Evolutionary conservation across 2,888 invertebrate genomes (phyloP), one percentile per base, ranked within the genome.

Genomic region (Phragmatobia fuliginosa): DNA sequence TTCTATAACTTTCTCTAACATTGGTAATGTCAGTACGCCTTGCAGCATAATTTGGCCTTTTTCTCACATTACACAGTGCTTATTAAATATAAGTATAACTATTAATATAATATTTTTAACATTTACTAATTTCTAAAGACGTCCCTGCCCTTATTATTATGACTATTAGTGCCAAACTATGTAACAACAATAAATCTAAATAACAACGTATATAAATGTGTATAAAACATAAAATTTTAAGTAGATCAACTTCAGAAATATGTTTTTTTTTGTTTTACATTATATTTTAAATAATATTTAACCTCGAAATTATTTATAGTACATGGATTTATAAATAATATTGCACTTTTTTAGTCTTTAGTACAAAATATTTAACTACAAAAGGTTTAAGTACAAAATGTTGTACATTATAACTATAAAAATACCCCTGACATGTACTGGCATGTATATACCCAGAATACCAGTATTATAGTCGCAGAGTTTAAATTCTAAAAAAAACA

Each of bases 371-470:
- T 25, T 45, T 32, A 33, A 36, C n/a, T 16, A 16, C 25, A 28
- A 56, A 16, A 28, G 28, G 28, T 28, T 16, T 21, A 41, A 41
- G 18, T 41, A 45, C 6, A 56, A 16, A 56, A n/a, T n/a, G n/a
- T n/a, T 56, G 28, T 28, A 56, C n/a, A n/a, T n/a, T 52, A 52
- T 25, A 25, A 52, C 25, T 52, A 52, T 52, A 52, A 45, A 63
- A 32, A 45, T n/a, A 52, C 31, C n/a, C 11, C n/a, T 21, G n/a
- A 32, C 18, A 31, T n/a, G n/a, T n/a, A n/a, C n/a, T n/a, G 21
- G 58, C 8, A 28, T 36, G 10, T 3, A 25, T 25, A 10, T 25
- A 10, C 25, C 49, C 25, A 52, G 11, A 25, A n/a, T 52, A n/a
- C 49, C 11, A 8, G n/a, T 52, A 52, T 10, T n/a, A 10, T 25